Evolutionary conservation across 92 coral and sea anemone species (phyloP).

Genomic region (Siderastrea siderea): DNA sequence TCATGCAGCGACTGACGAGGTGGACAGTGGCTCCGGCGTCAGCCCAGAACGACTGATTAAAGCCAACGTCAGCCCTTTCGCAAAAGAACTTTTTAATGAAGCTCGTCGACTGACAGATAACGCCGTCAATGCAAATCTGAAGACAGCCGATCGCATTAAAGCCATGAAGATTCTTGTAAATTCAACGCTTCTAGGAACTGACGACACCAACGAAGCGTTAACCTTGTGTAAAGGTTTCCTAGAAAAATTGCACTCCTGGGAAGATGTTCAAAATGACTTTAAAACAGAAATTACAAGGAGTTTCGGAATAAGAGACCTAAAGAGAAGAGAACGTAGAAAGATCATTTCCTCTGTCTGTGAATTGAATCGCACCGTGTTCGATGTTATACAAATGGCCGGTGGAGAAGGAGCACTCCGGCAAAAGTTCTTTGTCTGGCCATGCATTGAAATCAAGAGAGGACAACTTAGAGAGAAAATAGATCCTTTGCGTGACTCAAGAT

Average conservation of each 20-base stretch:
- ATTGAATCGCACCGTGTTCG: slow-evolving; percentile 13
- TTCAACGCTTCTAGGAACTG: neutral
- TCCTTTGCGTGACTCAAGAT: slow-evolving; percentile 4
- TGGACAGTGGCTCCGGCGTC: neutral
- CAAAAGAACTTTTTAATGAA: neutral
- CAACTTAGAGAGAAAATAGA: neutral
- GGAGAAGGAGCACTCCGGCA: neutral
- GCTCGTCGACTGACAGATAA: neutral
- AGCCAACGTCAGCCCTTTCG: neutral
- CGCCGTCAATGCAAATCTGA: neutral
- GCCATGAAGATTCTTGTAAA: neutral
- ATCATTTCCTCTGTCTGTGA: slow-evolving; percentile 6
- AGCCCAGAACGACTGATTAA: neutral
- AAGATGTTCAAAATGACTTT: neutral
- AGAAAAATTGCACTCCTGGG: neutral
- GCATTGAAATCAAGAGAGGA: neutral
- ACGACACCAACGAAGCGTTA: neutral
- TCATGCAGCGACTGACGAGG: neutral
- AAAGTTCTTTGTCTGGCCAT: slow-evolving; percentile 10
- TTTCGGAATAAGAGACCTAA: too few species aligned
- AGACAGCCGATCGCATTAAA: neutral
- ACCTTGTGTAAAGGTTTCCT: neutral
- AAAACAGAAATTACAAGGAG: neutral
- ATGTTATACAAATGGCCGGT: neutral
- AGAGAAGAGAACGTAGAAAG: neutral